Evolutionary conservation across 64 coral and sea anemone species (phyloP).

Genomic region (Anthopleura sola): DNA sequence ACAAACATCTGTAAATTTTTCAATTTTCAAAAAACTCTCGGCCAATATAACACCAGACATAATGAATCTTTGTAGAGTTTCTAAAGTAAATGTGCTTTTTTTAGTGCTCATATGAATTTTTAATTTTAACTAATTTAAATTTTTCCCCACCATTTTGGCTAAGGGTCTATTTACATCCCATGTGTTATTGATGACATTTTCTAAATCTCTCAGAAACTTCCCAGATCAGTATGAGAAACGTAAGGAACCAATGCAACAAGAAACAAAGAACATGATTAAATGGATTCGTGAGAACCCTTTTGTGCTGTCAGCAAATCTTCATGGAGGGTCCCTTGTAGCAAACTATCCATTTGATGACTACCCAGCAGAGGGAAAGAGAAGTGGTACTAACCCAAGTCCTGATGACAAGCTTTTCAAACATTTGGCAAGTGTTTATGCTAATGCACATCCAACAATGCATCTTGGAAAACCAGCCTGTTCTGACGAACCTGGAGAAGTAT

Average conservation of each 20-base stretch:
- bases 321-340: constrained; percentile 92
- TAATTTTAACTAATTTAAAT: too few relatives aligned
- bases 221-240: constrained; percentile 65
- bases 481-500: constrained; percentile 32
- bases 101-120: too few relatives aligned
- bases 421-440: constrained; percentile 64
- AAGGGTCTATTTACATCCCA: not conserved
- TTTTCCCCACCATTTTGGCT: too few relatives aligned
- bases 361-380: constrained; percentile 17
- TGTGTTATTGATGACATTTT: not conserved
- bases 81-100: too few relatives aligned
- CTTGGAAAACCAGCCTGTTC: constrained; percentile 30
- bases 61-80: too few relatives aligned
- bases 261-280: constrained; percentile 65
- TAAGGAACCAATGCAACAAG: constrained; percentile 33
- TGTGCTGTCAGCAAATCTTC: constrained; percentile 92
- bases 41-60: too few relatives aligned
- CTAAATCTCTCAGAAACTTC: constrained; percentile 65
- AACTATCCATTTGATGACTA: constrained; percentile 91
- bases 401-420: constrained; percentile 88
- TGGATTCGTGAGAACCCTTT: constrained; percentile 83
- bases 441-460: constrained; percentile 70
- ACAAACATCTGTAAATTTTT: too few relatives aligned
- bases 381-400: constrained; percentile 30
- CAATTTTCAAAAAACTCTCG: too few relatives aligned